These are phyloP conservation scores for Urocynchramus pylzowi DNA, from an alignment of 2,113 vertebrate genomes.

Conservation along the genomic window DNA sequence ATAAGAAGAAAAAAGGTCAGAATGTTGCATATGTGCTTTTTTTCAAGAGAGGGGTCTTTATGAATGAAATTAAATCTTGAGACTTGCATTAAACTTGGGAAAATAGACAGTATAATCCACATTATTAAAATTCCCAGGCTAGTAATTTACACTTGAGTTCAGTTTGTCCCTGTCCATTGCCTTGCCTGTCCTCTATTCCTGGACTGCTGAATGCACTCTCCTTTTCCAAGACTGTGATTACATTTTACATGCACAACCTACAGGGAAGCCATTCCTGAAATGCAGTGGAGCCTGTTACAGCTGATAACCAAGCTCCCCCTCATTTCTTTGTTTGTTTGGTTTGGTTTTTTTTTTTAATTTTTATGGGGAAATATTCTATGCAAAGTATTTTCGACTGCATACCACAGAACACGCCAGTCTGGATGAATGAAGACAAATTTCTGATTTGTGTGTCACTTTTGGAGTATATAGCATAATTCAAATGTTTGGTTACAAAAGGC, in stretches of 20 bases:
- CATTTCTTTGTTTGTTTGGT: neutral
- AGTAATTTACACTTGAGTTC: neutral
- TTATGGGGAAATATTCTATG: neutral
- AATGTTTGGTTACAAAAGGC: neutral
- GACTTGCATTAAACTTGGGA: neutral
- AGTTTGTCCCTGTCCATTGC: neutral
- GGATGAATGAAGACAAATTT: neutral
- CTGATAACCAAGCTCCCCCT: neutral
- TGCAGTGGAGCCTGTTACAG: neutral
- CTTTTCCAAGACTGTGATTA: neutral
- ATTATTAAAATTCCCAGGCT: neutral
- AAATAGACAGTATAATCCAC: neutral
- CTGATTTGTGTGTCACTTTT: neutral
- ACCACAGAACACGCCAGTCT: neutral
- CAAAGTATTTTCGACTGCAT: neutral
- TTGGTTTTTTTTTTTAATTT: neutral
- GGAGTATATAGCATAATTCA: neutral
- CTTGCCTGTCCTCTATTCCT: neutral
- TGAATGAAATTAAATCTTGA: neutral
- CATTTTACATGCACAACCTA: neutral
- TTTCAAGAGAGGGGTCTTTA: neutral
- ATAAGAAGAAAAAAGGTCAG: neutral
- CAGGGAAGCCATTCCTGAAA: neutral
- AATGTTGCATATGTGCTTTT: neutral
- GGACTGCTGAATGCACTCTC: neutral